Evolutionary conservation across 2,113 vertebrate species (phyloP).

Genomic region (Phalacrocorax carbo): DNA sequence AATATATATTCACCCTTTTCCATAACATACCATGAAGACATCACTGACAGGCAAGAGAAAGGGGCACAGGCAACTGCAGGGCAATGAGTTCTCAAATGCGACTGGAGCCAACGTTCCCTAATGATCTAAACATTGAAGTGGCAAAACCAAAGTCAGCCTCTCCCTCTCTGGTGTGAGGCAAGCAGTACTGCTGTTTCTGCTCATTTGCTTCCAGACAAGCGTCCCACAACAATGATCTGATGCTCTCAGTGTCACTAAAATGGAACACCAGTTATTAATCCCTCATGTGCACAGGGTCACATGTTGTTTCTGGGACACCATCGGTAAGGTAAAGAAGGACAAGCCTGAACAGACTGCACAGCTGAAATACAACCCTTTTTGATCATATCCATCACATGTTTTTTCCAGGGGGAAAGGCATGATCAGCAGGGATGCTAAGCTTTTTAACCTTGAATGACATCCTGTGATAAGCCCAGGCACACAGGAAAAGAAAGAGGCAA

Average conservation of each 20-base stretch:
- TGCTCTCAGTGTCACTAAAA: constrained; percentile 16
- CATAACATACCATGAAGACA: background rate
- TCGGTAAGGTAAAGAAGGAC: constrained; percentile 56
- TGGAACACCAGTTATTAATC: constrained; percentile 41
- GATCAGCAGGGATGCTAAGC: constrained; percentile 66
- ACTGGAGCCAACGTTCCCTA: background rate
- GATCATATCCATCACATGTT: constrained; percentile 58
- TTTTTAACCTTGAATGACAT: constrained; percentile 70
- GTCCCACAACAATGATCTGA: background rate
- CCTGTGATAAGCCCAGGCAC: constrained; percentile 40
- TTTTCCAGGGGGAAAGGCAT: constrained; percentile 60
- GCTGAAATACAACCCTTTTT: constrained; percentile 64
- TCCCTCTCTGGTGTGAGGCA: background rate
- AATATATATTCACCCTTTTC: background rate
- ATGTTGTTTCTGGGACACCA: constrained; percentile 26
- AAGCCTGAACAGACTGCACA: constrained; percentile 20
- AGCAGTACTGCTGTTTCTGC: background rate
- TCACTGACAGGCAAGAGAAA: background rate
- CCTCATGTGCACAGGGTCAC: constrained; percentile 47
- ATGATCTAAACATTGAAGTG: background rate
- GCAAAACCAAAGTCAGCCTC: background rate
- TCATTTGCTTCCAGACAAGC: background rate
- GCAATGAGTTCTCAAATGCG: background rate
- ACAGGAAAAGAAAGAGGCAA: constrained; percentile 56
- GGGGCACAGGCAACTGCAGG: background rate